Evolutionary conservation across 1,140 invertebrate genomes (phyloP).

Genomic region (Philopotamus ludificatus): DNA sequence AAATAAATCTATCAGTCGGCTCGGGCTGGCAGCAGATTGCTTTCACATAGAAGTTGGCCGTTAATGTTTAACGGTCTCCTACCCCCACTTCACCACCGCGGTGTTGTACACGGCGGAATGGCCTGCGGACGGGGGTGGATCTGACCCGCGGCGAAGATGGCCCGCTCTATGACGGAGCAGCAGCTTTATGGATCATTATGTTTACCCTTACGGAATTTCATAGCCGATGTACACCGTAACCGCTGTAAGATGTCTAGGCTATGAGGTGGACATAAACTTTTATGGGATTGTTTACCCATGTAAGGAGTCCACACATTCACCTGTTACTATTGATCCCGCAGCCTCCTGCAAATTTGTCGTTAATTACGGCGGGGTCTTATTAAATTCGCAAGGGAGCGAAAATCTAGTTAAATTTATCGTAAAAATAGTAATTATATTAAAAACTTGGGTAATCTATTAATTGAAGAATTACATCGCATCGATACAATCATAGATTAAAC

Average conservation of each 20-base stretch:
- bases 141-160: constrained; percentile 34
- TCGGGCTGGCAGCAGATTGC: constrained; percentile 1
- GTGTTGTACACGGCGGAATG: constrained; percentile 30
- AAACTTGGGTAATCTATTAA: no score
- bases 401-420: no score
- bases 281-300: constrained; percentile 36
- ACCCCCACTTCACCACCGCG: neutral
- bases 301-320: constrained; percentile 1
- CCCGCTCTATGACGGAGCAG: constrained; percentile 26
- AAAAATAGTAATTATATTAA: no score
- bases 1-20: constrained; percentile 16
- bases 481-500: no score
- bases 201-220: constrained; percentile 38
- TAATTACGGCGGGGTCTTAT: neutral
- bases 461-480: no score
- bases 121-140: constrained; percentile 27
- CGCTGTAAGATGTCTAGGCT: constrained; percentile 26
- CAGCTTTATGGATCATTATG: constrained; percentile 41
- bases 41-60: constrained; percentile 14
- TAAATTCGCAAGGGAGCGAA: no score
- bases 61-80: constrained; percentile 32
- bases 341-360: neutral
- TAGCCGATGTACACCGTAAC: constrained; percentile 31
- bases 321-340: constrained; percentile 14
- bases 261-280: constrained; percentile 38